Evolutionary conservation across 2,797 vertebrate species (phyloP), one percentile per base, ranked within the genome.

Genomic region (Paratrypauchen microcephalus): DNA sequence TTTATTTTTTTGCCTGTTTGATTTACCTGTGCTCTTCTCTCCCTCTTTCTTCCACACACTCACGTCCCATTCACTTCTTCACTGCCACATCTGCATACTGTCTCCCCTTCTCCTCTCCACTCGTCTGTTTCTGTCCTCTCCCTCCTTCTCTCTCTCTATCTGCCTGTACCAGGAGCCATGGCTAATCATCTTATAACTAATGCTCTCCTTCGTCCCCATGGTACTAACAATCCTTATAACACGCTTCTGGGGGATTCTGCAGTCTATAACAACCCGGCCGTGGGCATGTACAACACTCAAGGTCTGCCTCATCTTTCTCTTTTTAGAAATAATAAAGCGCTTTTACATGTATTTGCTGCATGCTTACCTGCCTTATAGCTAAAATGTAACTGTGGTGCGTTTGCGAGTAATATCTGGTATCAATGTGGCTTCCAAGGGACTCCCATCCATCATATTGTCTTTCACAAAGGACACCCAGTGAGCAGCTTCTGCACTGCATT

Each of bases 161-260:
- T 95, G 95, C 95, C 95, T 97, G 94, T 94, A 97, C 95, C 96
- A 99, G 98, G 98, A 95, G 95, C 96, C 95, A 98, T 98, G 97
- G 97, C 97, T 97, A 99, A 99, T 93, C 98, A 99, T 95, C 97
- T 99, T 95, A 97, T 99, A 97, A 99, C 97, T 96, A 99, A 98
- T 96, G 96, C 98, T 95, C 96, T 99, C 91, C 97, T 99, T 95
- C 97, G 97, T 97, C 96, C 97, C 95, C 97, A 99, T 96, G 97
- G 96, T 95, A 97, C 97, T 99, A 99, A 98, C 96, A 97, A 98
- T 94, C 98, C 97, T 92, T 99, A 99, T 98, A 99, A 98, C 94
- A 98, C 98, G 94, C 96, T 99, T 94, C 96, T 99, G 91, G 98
- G 97, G 95, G 97, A 99, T 93, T 96, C 96, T 78, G 97, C 97